Evolutionary conservation across 1,140 invertebrate species (phyloP).

Genomic region (Drosophila repletoides): DNA sequence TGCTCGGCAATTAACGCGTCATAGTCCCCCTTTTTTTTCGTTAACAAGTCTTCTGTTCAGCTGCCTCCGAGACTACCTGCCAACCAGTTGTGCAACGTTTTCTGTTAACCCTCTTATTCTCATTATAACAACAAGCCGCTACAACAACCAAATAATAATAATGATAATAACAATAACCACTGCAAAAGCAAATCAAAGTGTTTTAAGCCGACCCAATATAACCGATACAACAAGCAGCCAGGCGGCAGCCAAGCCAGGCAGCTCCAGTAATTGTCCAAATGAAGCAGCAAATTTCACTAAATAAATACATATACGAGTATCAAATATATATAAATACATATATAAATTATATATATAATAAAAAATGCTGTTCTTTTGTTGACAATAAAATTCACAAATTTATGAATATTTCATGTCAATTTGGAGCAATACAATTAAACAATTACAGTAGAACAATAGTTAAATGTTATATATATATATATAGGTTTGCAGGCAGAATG

Average conservation of each 20-base stretch:
- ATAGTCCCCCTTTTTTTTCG: slow-evolving; percentile 17
- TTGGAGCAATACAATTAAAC: too few species aligned
- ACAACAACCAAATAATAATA: slow-evolving; percentile 16
- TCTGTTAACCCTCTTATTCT: slow-evolving; percentile 47
- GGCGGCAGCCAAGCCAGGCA: too few species aligned
- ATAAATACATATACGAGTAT: background rate
- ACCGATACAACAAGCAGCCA: background rate
- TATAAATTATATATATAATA: too few species aligned
- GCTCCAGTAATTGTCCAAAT: slow-evolving; percentile 21
- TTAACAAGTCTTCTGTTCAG: slow-evolving; percentile 9
- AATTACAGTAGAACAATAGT: too few species aligned
- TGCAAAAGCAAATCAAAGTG: slow-evolving; percentile 55
- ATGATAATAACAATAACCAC: slow-evolving; percentile 13
- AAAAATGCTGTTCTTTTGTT: background rate
- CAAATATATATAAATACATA: too few species aligned
- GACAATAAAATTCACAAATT: too few species aligned
- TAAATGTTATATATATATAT: too few species aligned
- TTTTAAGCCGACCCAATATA: slow-evolving; percentile 41
- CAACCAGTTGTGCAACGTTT: slow-evolving; percentile 11
- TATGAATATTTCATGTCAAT: too few species aligned
- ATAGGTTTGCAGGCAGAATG: too few species aligned
- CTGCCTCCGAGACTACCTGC: background rate
- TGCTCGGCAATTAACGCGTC: slow-evolving; percentile 64
- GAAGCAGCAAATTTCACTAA: slow-evolving; percentile 14
- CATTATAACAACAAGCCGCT: slow-evolving; percentile 57